Percentiles rank a stretch among this genome's conserved stretches.
Conservation (phyloP, 2,888 invertebrate species). For the Pollenia griseotomentosa region DNA sequence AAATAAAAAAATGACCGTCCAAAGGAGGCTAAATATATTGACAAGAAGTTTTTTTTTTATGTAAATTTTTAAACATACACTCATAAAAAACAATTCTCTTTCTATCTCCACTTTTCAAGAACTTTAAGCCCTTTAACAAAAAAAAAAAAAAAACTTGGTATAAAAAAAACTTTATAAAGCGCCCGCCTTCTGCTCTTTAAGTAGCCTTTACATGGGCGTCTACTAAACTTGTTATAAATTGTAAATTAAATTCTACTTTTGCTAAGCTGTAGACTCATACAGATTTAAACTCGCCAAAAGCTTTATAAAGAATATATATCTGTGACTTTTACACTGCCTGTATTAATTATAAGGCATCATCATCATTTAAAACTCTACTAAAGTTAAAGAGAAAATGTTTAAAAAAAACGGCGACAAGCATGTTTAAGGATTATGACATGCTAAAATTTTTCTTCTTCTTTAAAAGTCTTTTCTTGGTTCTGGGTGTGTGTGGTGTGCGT, state of each 20-base stretch:
- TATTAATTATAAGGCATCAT: constrained; percentile 70
- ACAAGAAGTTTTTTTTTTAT: constrained; percentile 1
- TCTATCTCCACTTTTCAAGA: constrained; percentile 42
- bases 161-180: constrained; percentile 46
- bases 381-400: constrained; percentile 14
- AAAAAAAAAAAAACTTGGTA: background rate
- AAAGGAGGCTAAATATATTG: constrained; percentile 56
- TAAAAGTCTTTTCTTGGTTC: constrained; percentile 10
- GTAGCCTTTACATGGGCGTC: constrained; percentile 72
- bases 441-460: constrained; percentile 42
- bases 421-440: constrained; percentile 73
- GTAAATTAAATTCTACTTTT: constrained; percentile 61
- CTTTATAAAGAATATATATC: constrained; percentile 5
- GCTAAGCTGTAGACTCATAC: constrained; percentile 14
- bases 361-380: constrained; percentile 48
- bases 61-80: constrained; percentile 33
- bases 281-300: constrained; percentile 44
- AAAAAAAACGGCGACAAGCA: constrained; percentile 55
- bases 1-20: background rate
- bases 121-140: constrained; percentile 48
- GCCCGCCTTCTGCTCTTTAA: constrained; percentile 68
- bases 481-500: background rate
- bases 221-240: constrained; percentile 71
- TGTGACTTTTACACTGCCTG: constrained; percentile 55
- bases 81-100: constrained; percentile 26